These are phyloP conservation scores for Megaustenia siamemsis DNA, from an alignment of 2,888 invertebrate genomes.

Conservation along the genomic window DNA sequence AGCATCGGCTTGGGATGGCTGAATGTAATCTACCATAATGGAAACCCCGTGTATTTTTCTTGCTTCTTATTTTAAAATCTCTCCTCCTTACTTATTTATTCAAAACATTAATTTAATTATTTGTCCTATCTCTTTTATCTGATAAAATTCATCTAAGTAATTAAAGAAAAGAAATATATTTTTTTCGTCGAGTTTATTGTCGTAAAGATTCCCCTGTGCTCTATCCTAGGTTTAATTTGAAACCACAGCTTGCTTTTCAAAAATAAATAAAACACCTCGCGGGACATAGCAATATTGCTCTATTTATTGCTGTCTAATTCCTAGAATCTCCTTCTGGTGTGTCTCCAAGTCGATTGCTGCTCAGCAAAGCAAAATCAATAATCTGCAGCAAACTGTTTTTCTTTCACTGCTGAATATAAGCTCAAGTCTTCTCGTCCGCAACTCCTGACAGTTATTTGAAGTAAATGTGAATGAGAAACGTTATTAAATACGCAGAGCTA, in stretches of 20 bases:
- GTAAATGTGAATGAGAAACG: background rate
- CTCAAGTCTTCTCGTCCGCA: background rate
- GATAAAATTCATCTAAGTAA: background rate
- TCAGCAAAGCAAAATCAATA: background rate
- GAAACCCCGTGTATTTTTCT: background rate
- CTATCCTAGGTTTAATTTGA: background rate
- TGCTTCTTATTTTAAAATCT: background rate
- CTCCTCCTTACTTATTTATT: background rate
- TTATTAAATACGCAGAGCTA: background rate
- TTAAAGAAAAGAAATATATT: background rate
- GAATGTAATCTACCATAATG: background rate
- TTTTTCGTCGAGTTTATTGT: background rate
- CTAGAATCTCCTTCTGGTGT: background rate
- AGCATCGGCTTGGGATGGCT: background rate
- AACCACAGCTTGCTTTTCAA: background rate
- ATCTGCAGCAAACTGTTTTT: background rate
- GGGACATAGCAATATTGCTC: slow-evolving; percentile 11
- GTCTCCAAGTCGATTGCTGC: slow-evolving; percentile 8
- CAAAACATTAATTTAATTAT: background rate
- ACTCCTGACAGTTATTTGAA: background rate
- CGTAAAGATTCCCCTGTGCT: background rate
- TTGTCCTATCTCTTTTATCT: background rate
- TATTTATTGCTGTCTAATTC: slow-evolving; percentile 22
- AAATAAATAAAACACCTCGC: background rate
- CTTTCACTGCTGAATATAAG: background rate